Base-by-base conservation (phyloP, 2,888 invertebrate genomes). In the Biston betularia region DNA sequence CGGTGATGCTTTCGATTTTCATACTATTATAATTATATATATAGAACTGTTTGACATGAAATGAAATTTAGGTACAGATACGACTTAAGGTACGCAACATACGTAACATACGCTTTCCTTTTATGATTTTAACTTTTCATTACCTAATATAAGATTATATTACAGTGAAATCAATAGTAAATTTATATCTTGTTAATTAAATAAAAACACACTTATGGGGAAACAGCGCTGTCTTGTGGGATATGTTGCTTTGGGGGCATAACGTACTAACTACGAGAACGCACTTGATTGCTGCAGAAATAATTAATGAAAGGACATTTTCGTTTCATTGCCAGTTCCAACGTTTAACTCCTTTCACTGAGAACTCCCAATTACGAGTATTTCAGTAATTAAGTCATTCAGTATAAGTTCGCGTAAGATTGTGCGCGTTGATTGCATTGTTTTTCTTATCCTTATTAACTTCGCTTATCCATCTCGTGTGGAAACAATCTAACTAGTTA, bases 351-450 rank as follows among this genome's bases (percentile, higher is more conserved):
- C 52, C 61, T 66, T 66, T 66, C 65, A 61, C 65, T 57, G 52
- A 58, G 52, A 66, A 52, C 50, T 56, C 53, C 57, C 62, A 66
- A 58, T 66, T 66, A 38, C 38, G 38, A 38, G 9, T 38, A 66
- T 58, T 66, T 62, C 9, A 62, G 62, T 57, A 66, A 66, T 66
- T 66, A 66, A 62, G 52, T 62, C 44, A 65, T 65, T 65, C 48
- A 40, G 24, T 57, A 62, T 34, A 56, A 55, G 48, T 54, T 40
- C 33, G 45, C 24, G 54, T 54, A 42, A 54, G 63, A 81, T 80
- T 75, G 72, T 74, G 69, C 75, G 75, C 68, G 68, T 60, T 74
- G 79, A 80, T 81, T 80, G 75, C 79, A 79, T 81, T 81, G 79
- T 79, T 72, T 73, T 70, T 57, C 53, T 62, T 33, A 62, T 62